A percentile compares a stretch with the other conserved stretches of the same genome.
Conservation (phyloP, 2,797 vertebrate species). For the Tolypeutes matacus region DNA sequence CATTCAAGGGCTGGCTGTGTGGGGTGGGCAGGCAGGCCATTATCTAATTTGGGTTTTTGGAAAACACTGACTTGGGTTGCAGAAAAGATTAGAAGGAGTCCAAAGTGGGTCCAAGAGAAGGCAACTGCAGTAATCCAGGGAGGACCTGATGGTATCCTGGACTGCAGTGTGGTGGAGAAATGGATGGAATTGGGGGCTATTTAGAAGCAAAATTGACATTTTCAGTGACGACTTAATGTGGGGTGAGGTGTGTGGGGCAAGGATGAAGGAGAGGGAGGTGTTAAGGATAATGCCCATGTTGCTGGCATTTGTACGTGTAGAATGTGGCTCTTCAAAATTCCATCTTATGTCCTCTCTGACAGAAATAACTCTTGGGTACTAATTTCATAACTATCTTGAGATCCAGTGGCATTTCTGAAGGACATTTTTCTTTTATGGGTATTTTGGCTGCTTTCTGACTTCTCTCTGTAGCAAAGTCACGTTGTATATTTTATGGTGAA, state of each 20-base stretch:
- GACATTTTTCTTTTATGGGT: slow-evolving; percentile 40
- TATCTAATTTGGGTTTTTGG: not conserved
- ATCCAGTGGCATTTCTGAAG: slow-evolving; percentile 41
- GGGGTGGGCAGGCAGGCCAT: not conserved
- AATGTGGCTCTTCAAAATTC: not conserved
- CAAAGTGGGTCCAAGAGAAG: not conserved
- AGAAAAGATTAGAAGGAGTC: not conserved
- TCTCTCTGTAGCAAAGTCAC: slow-evolving; percentile 41
- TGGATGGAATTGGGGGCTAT: not conserved
- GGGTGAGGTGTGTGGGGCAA: not conserved
- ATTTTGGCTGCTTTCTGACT: slow-evolving; percentile 36
- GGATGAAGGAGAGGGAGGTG: not conserved
- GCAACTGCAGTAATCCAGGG: not conserved
- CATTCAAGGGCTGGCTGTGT: not conserved
- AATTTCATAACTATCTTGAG: not conserved
- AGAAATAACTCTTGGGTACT: slow-evolving; percentile 20
- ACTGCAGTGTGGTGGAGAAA: not conserved
- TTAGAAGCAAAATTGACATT: slow-evolving; percentile 7
- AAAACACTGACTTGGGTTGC: not conserved
- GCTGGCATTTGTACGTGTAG: not conserved
- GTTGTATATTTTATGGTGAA: not conserved
- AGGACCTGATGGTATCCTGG: not conserved
- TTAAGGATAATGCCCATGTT: not conserved
- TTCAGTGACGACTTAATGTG: not conserved
- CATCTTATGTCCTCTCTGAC: not conserved